A percentile compares a stretch with the other conserved stretches of the same genome.
phyloP scores from a whole-genome alignment of 1,140 invertebrate species.

The Apocrypta bakeri region DNA sequence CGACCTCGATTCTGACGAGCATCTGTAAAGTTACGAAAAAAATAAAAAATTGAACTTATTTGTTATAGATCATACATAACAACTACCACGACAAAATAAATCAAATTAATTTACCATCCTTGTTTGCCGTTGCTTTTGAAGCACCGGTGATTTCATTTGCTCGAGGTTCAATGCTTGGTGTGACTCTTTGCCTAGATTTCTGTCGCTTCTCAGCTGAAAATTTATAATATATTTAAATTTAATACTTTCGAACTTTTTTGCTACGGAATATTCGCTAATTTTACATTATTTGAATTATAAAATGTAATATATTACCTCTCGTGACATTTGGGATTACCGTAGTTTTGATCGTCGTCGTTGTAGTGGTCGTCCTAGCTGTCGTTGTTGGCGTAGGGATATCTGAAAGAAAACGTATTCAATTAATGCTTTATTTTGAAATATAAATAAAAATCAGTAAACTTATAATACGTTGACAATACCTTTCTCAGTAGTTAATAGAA shows the following conservation, averaged over 20 bases:
- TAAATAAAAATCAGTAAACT: no score
- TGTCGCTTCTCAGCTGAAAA: slow-evolving; percentile 61
- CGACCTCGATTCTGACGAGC: slow-evolving; percentile 23
- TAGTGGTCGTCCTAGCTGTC: slow-evolving; percentile 48
- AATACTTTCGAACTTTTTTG: no score
- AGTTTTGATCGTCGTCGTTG: slow-evolving; percentile 55
- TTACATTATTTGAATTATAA: background rate
- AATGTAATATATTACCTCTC: slow-evolving; percentile 53
- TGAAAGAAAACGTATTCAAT: slow-evolving; percentile 26
- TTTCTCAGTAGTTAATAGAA: no score
- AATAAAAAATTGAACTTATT: no score
- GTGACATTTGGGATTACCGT: slow-evolving; percentile 52
- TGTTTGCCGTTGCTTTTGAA: slow-evolving; percentile 57
- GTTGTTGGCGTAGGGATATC: slow-evolving; percentile 63
- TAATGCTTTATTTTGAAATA: no score
- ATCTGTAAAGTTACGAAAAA: slow-evolving; percentile 12
- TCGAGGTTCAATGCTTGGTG: slow-evolving; percentile 56
- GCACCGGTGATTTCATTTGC: slow-evolving; percentile 61
- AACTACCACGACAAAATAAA: no score
- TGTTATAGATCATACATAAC: no score
- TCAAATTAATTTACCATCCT: slow-evolving; percentile 55
- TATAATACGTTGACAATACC: no score
- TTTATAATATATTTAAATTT: background rate
- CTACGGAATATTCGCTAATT: no score
- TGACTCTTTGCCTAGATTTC: slow-evolving; percentile 57